phyloP scores from a whole-genome alignment of 2,113 vertebrate species.

The Motacilla tschutschensis region DNA sequence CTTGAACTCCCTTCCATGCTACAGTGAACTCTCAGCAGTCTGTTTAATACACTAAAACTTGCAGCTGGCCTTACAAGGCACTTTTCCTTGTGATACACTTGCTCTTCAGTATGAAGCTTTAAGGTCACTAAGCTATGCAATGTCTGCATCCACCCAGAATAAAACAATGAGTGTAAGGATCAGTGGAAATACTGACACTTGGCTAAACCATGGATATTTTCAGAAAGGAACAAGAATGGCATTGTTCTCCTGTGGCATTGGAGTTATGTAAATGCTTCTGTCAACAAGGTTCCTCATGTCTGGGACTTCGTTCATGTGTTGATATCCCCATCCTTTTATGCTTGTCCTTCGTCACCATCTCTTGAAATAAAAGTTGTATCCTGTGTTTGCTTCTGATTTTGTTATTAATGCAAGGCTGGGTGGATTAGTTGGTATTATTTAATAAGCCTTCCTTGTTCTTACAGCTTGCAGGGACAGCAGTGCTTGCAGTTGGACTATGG shows the following conservation, averaged over 20 bases:
- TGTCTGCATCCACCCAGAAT: neutral
- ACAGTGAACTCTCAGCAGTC: neutral
- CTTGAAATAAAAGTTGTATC: neutral
- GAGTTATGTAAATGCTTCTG: neutral
- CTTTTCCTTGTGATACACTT: neutral
- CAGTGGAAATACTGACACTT: neutral
- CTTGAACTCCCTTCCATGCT: neutral
- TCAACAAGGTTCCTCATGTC: neutral
- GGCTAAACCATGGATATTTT: neutral
- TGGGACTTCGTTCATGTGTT: neutral
- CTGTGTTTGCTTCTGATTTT: neutral
- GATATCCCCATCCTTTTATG: neutral
- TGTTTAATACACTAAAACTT: neutral
- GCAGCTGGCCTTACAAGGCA: neutral
- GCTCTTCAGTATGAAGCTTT: neutral
- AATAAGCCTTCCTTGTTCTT: neutral
- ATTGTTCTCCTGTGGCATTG: neutral
- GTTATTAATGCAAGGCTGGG: neutral
- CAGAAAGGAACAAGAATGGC: neutral
- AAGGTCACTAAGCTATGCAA: neutral
- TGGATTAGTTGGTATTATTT: neutral
- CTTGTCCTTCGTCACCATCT: neutral
- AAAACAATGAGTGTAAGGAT: neutral
- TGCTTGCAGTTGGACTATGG: constrained; percentile 91
- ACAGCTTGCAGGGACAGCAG: constrained; percentile 88